Percentiles rank a stretch among this genome's conserved stretches.
phyloP scores from a whole-genome alignment of 2,888 invertebrate species.

The Eucriotettix oculatus region DNA sequence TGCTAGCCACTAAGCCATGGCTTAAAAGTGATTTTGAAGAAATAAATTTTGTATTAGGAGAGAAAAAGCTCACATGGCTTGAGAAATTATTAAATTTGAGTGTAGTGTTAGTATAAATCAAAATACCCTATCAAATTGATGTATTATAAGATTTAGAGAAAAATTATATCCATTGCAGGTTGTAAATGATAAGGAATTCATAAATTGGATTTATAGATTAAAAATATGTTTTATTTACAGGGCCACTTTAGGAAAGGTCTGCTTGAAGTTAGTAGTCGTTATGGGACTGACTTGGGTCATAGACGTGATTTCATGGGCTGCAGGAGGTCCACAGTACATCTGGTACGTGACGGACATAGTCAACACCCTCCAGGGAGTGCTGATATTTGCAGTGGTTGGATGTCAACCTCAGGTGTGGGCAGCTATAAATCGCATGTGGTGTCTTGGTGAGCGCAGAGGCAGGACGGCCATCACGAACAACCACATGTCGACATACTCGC shows the following conservation, averaged over 20 bases:
- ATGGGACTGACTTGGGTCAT: constrained; percentile 65
- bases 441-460: constrained; percentile 36
- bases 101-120: too few species aligned
- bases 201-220: too few species aligned
- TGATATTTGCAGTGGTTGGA: constrained; percentile 77
- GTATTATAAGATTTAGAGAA: too few species aligned
- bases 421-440: constrained; percentile 47
- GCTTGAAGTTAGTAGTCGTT: constrained; percentile 69
- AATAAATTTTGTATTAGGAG: too few species aligned
- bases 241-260: constrained; percentile 66
- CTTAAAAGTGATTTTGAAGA: too few species aligned
- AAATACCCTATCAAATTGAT: too few species aligned
- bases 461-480: constrained; percentile 22
- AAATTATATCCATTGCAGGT: too few species aligned
- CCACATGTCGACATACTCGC: constrained; percentile 47
- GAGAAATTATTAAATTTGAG: too few species aligned
- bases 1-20: too few species aligned
- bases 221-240: constrained; percentile 28
- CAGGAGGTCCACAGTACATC: constrained; percentile 60
- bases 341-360: constrained; percentile 76
- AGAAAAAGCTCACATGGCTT: too few species aligned
- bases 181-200: too few species aligned
- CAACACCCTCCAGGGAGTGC: constrained; percentile 73
- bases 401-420: constrained; percentile 71
- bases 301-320: constrained; percentile 69